Percentiles rank a stretch among this genome's conserved stretches.
phyloP scores from a whole-genome alignment of 2,113 vertebrate genomes.

The Gobiocypris rarus region DNA sequence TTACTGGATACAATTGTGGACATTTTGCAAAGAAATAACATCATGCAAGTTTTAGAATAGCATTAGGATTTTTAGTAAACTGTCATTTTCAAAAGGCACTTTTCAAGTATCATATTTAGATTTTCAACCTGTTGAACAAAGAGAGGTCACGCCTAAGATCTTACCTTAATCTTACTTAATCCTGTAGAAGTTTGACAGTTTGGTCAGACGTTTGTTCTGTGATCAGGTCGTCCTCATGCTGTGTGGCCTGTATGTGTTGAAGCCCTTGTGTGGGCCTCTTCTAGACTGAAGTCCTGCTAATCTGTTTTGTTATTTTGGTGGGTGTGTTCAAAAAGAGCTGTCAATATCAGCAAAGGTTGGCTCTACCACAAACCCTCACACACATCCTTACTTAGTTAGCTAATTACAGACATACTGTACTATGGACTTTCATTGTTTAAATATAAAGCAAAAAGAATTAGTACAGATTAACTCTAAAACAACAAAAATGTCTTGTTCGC shows the following conservation, averaged over 20 bases:
- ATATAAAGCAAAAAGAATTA: neutral
- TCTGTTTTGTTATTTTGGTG: slow-evolving; percentile 71
- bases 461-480: no score
- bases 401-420: neutral
- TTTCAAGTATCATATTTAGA: slow-evolving; percentile 26
- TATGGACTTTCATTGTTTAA: neutral
- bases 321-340: slow-evolving; percentile 64
- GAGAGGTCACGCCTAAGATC: neutral
- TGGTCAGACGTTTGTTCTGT: slow-evolving; percentile 11
- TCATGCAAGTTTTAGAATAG: neutral
- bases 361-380: neutral
- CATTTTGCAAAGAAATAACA: no score
- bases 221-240: slow-evolving; percentile 28
- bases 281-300: slow-evolving; percentile 65
- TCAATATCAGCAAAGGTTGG: slow-evolving; percentile 62
- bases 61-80: neutral
- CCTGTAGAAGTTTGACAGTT: neutral
- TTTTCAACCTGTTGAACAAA: slow-evolving; percentile 33
- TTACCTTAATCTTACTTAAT: neutral
- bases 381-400: neutral
- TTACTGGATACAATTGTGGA: no score
- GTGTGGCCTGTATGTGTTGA: slow-evolving; percentile 62
- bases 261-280: slow-evolving; percentile 68
- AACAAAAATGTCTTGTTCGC: no score
- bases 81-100: slow-evolving; percentile 24